Percentiles rank a stretch among this genome's conserved stretches.
Conservation (phyloP, 1,140 invertebrate genomes). For the Temnothorax longispinosus region DNA sequence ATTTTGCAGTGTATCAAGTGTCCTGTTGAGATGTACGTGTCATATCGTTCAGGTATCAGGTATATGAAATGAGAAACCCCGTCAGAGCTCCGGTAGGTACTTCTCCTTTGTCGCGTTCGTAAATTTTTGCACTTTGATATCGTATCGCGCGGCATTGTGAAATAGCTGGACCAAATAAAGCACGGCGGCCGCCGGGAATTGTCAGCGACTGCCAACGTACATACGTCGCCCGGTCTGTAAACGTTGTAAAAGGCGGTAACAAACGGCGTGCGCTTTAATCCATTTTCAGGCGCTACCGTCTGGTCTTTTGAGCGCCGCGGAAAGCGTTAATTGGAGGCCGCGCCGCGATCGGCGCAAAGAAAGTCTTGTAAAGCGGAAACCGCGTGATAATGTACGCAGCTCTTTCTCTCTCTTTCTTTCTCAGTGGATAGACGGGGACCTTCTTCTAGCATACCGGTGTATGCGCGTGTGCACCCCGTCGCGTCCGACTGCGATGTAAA, state of each 20-base stretch:
- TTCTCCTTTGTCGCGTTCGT: neutral
- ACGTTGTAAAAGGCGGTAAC: constrained; percentile 77
- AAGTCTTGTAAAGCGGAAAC: constrained; percentile 72
- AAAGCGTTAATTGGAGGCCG: constrained; percentile 83
- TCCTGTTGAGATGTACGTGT: neutral
- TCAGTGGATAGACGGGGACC: constrained; percentile 36
- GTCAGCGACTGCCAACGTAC: constrained; percentile 15
- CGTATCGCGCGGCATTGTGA: neutral
- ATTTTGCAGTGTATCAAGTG: neutral
- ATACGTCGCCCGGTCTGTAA: constrained; percentile 35
- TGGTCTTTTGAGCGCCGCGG: constrained; percentile 76
- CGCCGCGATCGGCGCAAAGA: constrained; percentile 75
- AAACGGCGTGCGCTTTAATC: constrained; percentile 78
- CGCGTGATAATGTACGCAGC: constrained; percentile 66
- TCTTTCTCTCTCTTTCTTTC: constrained; percentile 35
- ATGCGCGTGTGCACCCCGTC: neutral
- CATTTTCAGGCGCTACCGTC: constrained; percentile 70
- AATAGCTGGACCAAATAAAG: neutral
- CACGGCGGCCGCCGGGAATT: constrained; percentile 7
- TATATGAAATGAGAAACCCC: neutral
- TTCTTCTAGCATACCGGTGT: neutral
- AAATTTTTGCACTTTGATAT: constrained; percentile 5
- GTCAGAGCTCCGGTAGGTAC: neutral
- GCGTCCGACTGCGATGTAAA: constrained; percentile 35
- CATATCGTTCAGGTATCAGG: neutral